Percentiles rank a stretch among this genome's conserved stretches.
Conservation (phyloP, 2,113 vertebrate species). For the Dermatemys mawii region DNA sequence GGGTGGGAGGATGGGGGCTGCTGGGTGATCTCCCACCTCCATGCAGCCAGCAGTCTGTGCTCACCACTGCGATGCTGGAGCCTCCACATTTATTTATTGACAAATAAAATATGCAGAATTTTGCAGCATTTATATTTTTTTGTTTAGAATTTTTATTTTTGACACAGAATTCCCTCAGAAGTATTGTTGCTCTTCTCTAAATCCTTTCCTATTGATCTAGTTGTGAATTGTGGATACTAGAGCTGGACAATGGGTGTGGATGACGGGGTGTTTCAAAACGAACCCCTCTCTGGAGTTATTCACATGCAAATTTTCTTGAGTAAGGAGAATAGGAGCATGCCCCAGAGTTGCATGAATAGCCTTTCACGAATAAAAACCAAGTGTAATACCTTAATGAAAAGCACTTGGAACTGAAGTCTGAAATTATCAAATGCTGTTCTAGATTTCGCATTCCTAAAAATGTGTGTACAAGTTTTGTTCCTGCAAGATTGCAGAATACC, state of each 20-base stretch:
- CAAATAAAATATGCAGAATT: too few relatives aligned
- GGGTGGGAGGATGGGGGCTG: too few relatives aligned
- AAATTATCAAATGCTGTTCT: neutral
- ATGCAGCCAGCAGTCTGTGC: too few relatives aligned
- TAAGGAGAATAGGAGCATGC: neutral
- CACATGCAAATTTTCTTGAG: neutral
- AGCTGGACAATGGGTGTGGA: neutral
- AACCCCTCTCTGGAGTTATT: neutral
- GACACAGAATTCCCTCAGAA: too few relatives aligned
- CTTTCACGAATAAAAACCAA: neutral
- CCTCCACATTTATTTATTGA: too few relatives aligned
- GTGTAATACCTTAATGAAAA: neutral
- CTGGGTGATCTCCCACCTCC: too few relatives aligned
- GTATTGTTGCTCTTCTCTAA: neutral
- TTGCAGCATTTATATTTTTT: too few relatives aligned
- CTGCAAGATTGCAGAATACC: neutral
- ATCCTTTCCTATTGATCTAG: neutral
- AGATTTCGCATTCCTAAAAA: neutral
- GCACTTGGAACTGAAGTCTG: neutral
- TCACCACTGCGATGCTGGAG: too few relatives aligned
- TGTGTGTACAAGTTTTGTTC: neutral
- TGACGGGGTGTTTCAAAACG: neutral
- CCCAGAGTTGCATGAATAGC: neutral
- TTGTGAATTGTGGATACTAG: neutral
- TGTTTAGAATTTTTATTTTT: too few relatives aligned